Conservation (phyloP, 2,797 vertebrate genomes). For the Pagetopsis macropterus region DNA sequence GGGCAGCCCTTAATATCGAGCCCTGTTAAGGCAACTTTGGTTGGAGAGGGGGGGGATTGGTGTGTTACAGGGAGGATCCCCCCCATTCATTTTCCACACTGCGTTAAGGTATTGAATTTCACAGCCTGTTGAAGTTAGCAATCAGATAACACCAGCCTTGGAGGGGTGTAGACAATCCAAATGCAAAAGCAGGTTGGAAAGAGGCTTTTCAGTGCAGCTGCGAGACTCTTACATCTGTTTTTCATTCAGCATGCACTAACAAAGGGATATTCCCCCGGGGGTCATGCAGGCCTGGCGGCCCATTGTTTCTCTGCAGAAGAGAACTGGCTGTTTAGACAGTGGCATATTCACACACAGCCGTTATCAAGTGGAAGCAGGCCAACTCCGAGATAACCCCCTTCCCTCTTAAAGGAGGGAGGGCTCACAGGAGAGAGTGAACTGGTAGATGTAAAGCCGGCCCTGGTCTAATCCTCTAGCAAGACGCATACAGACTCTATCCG, state of each 20-base stretch:
- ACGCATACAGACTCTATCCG: slow-evolving; percentile 10
- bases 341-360: slow-evolving; percentile 13
- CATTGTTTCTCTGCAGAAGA: slow-evolving; percentile 34
- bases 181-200: slow-evolving; percentile 30
- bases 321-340: slow-evolving; percentile 13
- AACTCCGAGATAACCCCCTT: slow-evolving; percentile 27
- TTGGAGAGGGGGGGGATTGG: too few species aligned
- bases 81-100: slow-evolving; percentile 7
- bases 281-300: background rate
- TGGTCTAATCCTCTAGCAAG: slow-evolving; percentile 28
- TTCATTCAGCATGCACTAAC: slow-evolving; percentile 29
- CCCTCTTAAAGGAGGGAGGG: background rate
- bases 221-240: slow-evolving; percentile 32
- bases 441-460: slow-evolving; percentile 15
- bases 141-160: slow-evolving; percentile 30
- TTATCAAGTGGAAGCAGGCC: slow-evolving; percentile 36
- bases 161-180: slow-evolving; percentile 36
- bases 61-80: too few species aligned
- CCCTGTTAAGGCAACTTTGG: too few species aligned
- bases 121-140: slow-evolving; percentile 4
- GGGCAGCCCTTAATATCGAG: too few species aligned
- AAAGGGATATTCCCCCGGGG: slow-evolving; percentile 40
- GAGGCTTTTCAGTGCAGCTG: slow-evolving; percentile 29
- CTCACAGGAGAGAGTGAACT: background rate
- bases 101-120: slow-evolving; percentile 33